These are phyloP conservation scores for Falco cherrug DNA, from an alignment of 2,797 vertebrate species.

Conservation along the genomic window DNA sequence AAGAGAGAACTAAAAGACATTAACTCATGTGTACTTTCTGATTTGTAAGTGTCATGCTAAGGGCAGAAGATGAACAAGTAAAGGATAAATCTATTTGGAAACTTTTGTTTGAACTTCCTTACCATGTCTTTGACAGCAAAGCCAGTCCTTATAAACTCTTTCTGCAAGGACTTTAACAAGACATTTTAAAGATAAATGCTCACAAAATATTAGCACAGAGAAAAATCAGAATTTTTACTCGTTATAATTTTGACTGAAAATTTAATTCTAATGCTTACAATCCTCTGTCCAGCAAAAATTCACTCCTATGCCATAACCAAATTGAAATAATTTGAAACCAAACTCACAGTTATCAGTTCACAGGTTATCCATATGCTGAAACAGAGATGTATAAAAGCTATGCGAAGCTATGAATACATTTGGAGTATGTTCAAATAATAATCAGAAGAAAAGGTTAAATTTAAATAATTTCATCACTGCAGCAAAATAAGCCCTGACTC, in stretches of 20 bases:
- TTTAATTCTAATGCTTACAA: not conserved
- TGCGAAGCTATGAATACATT: not conserved
- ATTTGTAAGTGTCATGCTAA: slow-evolving; percentile 54
- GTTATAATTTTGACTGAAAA: not conserved
- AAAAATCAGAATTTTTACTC: not conserved
- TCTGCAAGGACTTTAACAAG: slow-evolving; percentile 38
- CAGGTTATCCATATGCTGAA: not conserved
- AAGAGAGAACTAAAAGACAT: slow-evolving; percentile 46
- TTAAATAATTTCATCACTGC: not conserved
- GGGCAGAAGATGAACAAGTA: slow-evolving; percentile 54
- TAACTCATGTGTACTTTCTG: slow-evolving; percentile 52
- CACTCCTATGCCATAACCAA: not conserved
- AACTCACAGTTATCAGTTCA: not conserved
- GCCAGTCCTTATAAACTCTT: slow-evolving; percentile 44
- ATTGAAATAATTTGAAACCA: not conserved
- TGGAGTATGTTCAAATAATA: not conserved
- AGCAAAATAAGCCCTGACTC: not conserved
- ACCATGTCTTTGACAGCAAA: slow-evolving; percentile 50
- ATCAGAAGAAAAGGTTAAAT: not conserved
- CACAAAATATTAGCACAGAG: not conserved
- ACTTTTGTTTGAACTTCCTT: slow-evolving; percentile 59
- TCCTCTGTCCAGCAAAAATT: not conserved
- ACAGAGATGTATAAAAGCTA: not conserved
- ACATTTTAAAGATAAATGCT: slow-evolving; percentile 32
- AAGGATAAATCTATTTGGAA: slow-evolving; percentile 62